These are phyloP conservation scores for Fistularia tabacaria DNA, from an alignment of 2,797 vertebrate species.

Conservation along the genomic window DNA sequence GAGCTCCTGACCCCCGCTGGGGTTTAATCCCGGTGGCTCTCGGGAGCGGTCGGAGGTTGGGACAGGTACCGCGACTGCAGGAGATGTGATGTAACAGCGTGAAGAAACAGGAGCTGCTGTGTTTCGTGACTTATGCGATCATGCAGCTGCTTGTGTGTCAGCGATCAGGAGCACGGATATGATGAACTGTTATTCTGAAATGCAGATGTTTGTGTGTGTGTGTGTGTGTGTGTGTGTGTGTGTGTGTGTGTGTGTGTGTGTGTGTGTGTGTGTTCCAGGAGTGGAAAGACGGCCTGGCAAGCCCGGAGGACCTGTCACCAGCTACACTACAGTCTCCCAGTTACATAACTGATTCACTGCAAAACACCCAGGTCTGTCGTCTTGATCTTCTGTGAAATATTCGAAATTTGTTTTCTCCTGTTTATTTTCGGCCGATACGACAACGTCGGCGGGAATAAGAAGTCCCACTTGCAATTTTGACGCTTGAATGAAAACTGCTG, in stretches of 20 bases:
- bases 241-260: slow-evolving; percentile 18
- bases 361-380: slow-evolving; percentile 65
- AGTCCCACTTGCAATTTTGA: too few species aligned
- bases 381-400: background rate
- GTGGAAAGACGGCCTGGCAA: slow-evolving; percentile 72
- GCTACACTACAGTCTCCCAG: slow-evolving; percentile 66
- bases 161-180: slow-evolving; percentile 7
- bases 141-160: slow-evolving; percentile 8
- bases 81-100: slow-evolving; percentile 27
- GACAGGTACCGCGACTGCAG: slow-evolving; percentile 22
- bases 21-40: background rate
- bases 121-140: slow-evolving; percentile 21
- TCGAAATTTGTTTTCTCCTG: too few species aligned
- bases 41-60: slow-evolving; percentile 13
- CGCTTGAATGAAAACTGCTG: too few species aligned
- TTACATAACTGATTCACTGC: slow-evolving; percentile 67
- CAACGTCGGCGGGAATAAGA: too few species aligned
- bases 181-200: slow-evolving; percentile 24
- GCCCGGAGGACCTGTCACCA: slow-evolving; percentile 70
- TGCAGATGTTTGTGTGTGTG: background rate
- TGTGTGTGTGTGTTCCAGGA: slow-evolving; percentile 62
- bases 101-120: slow-evolving; percentile 9
- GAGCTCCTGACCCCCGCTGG: slow-evolving; percentile 23
- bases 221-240: slow-evolving; percentile 14
- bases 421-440: too few species aligned